These are phyloP conservation scores for Anolis sagrei DNA, from an alignment of 2,113 vertebrate genomes.

Conservation along the genomic window DNA sequence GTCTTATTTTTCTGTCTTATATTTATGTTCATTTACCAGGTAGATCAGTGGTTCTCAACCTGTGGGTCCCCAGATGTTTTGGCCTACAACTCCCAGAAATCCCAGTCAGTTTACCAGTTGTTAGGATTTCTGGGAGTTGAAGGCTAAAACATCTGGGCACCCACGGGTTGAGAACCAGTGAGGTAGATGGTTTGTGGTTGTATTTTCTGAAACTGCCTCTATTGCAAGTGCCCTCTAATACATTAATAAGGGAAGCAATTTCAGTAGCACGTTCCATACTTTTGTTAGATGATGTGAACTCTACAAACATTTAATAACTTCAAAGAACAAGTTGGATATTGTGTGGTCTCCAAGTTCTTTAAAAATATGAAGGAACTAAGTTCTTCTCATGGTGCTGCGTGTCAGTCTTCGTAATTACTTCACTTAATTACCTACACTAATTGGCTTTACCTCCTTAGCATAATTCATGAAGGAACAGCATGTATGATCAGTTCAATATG, in stretches of 20 bases:
- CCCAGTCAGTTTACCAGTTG: too few relatives aligned
- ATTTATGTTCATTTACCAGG: neutral
- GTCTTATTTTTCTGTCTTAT: neutral
- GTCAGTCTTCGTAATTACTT: conserved; percentile 12
- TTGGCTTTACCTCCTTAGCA: neutral
- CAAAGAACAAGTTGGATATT: neutral
- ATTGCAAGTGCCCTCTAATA: neutral
- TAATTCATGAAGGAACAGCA: neutral
- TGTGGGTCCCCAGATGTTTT: too few relatives aligned
- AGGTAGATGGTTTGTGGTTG: neutral
- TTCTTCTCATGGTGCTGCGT: neutral
- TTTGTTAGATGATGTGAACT: neutral
- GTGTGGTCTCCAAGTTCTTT: neutral
- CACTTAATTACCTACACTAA: neutral
- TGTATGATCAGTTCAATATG: conserved; percentile 6
- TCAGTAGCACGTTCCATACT: neutral
- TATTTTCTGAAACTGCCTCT: too few relatives aligned
- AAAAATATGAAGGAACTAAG: neutral
- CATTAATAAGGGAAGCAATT: neutral
- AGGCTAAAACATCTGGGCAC: too few relatives aligned
- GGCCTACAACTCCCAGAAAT: too few relatives aligned
- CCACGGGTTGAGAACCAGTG: too few relatives aligned
- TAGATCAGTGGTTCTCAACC: too few relatives aligned
- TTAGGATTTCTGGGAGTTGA: too few relatives aligned
- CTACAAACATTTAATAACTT: neutral